Evolutionary conservation across 2,888 invertebrate species (phyloP), one percentile per base, ranked within the genome.

Genomic region (Oxytorus armatus): DNA sequence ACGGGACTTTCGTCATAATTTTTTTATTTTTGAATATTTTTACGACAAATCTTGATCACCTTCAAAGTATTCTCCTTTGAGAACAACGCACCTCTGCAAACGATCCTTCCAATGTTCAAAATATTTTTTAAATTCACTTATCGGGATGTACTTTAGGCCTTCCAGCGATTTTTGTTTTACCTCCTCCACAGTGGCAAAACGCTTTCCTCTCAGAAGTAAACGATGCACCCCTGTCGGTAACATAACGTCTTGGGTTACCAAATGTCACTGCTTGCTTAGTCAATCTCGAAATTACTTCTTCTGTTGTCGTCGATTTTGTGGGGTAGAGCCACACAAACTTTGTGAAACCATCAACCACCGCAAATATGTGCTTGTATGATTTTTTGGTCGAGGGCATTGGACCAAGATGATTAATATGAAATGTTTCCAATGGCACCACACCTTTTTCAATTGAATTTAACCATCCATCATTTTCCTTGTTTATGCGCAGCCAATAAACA

Each of bases 141-240:
- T n/a, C n/a, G n/a, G n/a, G n/a, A n/a, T n/a, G n/a, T n/a, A n/a
- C n/a, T n/a, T n/a, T n/a, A n/a, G n/a, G n/a, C n/a, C n/a, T n/a
- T n/a, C n/a, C n/a, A n/a, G n/a, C n/a, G n/a, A n/a, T n/a, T n/a
- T n/a, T n/a, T n/a, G n/a, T n/a, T n/a, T n/a, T n/a, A n/a, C n/a
- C n/a, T n/a, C n/a, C n/a, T n/a, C n/a, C n/a, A n/a, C n/a, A n/a
- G n/a, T n/a, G n/a, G n/a, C n/a, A n/a, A n/a, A n/a, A n/a, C n/a
- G n/a, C n/a, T n/a, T n/a, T n/a, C n/a, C n/a, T n/a, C n/a, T n/a
- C n/a, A n/a, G 89, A 86, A 0, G 89, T 90, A 73, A 89, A 92
- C 0, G 92, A 90, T 1, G 88, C 82, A 1, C 90, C 90, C 75
- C 85, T 81, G 74, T 92, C 90, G 3, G 81, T 77, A 7, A 87